Percentiles rank a stretch among this genome's conserved stretches.
These are phyloP conservation scores for Oxytorus armatus DNA, from an alignment of 2,888 invertebrate species.

Conservation along the genomic window DNA sequence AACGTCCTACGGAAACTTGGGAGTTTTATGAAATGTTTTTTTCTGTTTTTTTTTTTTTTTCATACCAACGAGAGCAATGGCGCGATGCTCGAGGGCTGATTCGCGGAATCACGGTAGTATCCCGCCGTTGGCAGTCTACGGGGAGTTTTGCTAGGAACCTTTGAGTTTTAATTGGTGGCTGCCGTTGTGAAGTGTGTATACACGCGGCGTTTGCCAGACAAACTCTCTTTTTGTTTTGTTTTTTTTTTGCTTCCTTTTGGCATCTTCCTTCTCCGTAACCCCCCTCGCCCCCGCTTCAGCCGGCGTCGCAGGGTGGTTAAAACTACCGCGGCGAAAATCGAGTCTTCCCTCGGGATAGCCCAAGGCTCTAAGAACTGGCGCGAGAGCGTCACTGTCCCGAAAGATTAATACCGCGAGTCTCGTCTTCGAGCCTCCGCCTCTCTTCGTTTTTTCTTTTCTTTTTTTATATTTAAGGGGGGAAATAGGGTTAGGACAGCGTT, in stretches of 20 bases:
- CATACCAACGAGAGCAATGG: constrained; percentile 5
- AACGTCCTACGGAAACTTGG: no score
- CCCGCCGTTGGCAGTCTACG: constrained; percentile 56
- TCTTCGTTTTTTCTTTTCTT: constrained; percentile 18
- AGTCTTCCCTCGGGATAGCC: constrained; percentile 51
- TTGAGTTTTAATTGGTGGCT: constrained; percentile 73
- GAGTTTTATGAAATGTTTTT: no score
- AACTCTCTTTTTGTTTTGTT: constrained; percentile 44
- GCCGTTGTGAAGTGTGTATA: constrained; percentile 66
- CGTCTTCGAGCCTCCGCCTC: constrained; percentile 48
- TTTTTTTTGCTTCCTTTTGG: constrained; percentile 23
- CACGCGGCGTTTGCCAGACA: constrained; percentile 43
- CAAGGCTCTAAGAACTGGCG: constrained; percentile 51
- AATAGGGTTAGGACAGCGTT: no score
- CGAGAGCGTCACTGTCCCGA: constrained; percentile 78
- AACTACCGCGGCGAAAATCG: constrained; percentile 34
- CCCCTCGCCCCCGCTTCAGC: no score
- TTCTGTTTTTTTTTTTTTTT: no score
- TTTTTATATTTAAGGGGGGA: constrained; percentile 42
- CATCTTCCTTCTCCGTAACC: constrained; percentile 9
- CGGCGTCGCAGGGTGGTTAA: no score
- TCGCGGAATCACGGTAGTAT: constrained; percentile 65
- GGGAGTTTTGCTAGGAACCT: constrained; percentile 52
- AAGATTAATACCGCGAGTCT: constrained; percentile 78
- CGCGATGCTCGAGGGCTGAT: constrained; percentile 62